Conservation (phyloP, 1,140 invertebrate species). For the Drosophila ambigua region DNA sequence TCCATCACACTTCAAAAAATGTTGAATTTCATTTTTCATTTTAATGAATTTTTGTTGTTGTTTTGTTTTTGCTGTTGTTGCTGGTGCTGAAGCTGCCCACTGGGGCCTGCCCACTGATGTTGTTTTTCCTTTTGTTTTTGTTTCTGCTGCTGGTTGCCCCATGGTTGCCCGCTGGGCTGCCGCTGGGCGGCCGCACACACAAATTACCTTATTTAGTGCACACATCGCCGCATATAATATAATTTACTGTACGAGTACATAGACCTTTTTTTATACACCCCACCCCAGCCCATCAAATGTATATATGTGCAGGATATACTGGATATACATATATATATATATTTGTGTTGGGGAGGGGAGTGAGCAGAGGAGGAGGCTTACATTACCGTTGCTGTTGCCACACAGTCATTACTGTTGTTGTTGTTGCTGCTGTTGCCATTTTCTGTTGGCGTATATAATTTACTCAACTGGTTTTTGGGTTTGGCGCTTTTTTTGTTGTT, state of each 20-base stretch:
- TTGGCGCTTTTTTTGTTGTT: conserved; percentile 47
- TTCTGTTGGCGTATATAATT: conserved; percentile 71
- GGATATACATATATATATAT: conserved; percentile 6
- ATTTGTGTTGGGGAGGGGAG: conserved; percentile 11
- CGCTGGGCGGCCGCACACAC: conserved; percentile 67
- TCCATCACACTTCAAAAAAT: conserved; percentile 64
- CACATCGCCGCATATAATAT: conserved; percentile 77
- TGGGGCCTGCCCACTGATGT: background rate
- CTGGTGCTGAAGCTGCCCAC: no score
- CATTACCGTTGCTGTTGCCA: conserved; percentile 15
- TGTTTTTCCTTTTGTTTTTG: conserved; percentile 12
- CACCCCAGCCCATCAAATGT: background rate
- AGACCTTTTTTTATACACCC: conserved; percentile 59
- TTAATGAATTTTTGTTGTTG: conserved; percentile 78
- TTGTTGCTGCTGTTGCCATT: background rate
- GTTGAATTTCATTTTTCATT: conserved; percentile 82
- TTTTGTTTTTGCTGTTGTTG: conserved; percentile 45
- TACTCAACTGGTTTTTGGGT: conserved; percentile 78
- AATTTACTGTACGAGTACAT: conserved; percentile 73
- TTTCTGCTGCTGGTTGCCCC: conserved; percentile 30
- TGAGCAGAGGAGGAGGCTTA: no score
- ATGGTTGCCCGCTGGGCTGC: conserved; percentile 21
- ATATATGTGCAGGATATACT: background rate
- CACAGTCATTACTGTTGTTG: no score
- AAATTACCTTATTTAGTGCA: conserved; percentile 82